Percentiles rank a stretch among this genome's conserved stretches.
phyloP scores from a whole-genome alignment of 2,888 invertebrate species.

The Onthophagus sagittarius region DNA sequence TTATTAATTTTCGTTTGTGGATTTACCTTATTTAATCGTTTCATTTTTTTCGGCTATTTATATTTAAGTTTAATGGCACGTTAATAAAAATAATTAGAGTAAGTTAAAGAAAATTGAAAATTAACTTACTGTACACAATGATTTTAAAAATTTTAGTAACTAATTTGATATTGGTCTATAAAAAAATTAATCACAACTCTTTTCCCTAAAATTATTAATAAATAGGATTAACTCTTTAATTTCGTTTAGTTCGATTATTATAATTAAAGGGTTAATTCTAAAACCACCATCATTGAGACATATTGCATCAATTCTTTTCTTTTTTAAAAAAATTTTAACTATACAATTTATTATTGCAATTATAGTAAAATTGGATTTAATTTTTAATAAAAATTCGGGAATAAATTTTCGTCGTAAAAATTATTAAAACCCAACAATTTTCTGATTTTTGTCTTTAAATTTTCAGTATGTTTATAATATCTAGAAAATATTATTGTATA shows the following conservation, averaged over 20 bases:
- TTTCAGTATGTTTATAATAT: background rate
- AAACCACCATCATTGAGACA: background rate
- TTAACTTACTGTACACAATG: too few relatives aligned
- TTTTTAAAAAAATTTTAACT: background rate
- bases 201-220: background rate
- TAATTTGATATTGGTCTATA: background rate
- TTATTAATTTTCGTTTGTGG: slow-evolving; percentile 35
- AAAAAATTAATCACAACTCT: background rate
- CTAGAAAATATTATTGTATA: background rate
- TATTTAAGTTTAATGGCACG: background rate
- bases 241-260: too few relatives aligned
- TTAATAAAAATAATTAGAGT: background rate
- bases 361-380: background rate
- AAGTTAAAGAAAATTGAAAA: background rate
- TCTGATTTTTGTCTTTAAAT: too few relatives aligned
- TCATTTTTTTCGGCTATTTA: background rate
- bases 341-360: background rate
- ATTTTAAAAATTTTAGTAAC: background rate
- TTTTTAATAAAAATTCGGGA: too few relatives aligned
- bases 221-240: background rate
- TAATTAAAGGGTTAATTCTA: background rate
- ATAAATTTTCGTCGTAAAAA: too few relatives aligned
- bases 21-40: slow-evolving; percentile 31
- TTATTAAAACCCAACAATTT: too few relatives aligned
- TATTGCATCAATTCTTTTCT: slow-evolving; percentile 10